Percentiles rank a stretch among this genome's conserved stretches.
These are phyloP conservation scores for Mamestra configurata DNA, from an alignment of 1,140 invertebrate species.

Conservation along the genomic window DNA sequence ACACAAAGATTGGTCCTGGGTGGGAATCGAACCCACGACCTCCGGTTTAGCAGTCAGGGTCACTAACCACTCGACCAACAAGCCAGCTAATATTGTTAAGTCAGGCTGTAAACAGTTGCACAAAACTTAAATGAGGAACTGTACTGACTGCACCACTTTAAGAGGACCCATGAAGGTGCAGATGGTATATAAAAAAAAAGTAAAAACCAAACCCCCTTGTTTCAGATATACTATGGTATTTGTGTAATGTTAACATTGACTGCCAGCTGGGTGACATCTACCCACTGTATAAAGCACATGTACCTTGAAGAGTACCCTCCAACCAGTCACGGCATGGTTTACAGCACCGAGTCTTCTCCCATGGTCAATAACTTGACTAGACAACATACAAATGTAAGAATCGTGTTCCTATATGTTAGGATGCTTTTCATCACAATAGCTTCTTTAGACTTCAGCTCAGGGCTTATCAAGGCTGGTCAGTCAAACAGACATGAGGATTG, in stretches of 20 bases:
- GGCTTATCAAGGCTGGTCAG: neutral
- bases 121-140: no score
- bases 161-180: neutral
- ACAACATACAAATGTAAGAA: constrained; percentile 71
- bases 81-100: no score
- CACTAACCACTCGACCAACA: no score
- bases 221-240: constrained; percentile 95
- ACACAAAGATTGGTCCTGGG: no score
- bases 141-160: neutral
- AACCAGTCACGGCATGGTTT: constrained; percentile 63
- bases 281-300: constrained; percentile 95
- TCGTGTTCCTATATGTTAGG: neutral
- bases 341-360: constrained; percentile 66
- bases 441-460: neutral
- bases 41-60: no score
- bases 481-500: neutral
- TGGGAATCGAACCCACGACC: no score
- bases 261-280: constrained; percentile 96
- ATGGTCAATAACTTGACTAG: constrained; percentile 72
- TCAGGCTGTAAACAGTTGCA: no score
- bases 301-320: constrained; percentile 89
- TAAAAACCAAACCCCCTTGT: constrained; percentile 61
- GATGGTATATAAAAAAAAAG: neutral
- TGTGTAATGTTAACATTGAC: constrained; percentile 95
- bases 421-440: neutral